phyloP scores from a whole-genome alignment of 2,888 invertebrate genomes.

The Anoplius nigerrimus region DNA sequence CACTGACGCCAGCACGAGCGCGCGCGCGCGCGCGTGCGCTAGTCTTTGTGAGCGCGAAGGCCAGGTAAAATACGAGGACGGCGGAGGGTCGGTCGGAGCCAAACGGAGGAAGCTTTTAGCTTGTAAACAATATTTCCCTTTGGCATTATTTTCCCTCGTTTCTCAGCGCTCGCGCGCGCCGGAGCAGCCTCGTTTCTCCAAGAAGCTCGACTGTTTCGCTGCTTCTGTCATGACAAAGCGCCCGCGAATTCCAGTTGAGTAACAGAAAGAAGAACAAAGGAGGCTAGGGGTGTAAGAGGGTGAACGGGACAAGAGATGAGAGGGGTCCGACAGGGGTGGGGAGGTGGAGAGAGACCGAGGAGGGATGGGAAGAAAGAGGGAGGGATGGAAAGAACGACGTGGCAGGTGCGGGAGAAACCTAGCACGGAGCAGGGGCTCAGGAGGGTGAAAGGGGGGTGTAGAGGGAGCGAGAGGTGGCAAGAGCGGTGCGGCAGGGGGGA shows the following conservation, averaged over 20 bases:
- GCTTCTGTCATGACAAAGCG: constrained; percentile 6
- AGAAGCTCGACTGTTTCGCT: constrained; percentile 4
- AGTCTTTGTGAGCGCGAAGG: no score
- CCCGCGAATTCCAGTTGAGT: constrained; percentile 1
- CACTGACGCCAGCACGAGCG: no score
- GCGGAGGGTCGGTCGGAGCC: not conserved
- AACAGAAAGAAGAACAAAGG: not conserved
- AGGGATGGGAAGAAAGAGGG: not conserved
- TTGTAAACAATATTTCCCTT: constrained; percentile 17
- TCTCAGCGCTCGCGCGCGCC: constrained; percentile 7
- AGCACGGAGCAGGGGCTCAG: not conserved
- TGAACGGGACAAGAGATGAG: not conserved
- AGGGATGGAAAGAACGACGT: not conserved
- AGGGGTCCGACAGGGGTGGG: not conserved
- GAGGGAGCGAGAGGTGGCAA: not conserved
- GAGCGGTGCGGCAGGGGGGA: not conserved
- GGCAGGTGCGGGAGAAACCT: not conserved
- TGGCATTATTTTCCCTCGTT: constrained; percentile 28
- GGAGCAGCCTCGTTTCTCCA: constrained; percentile 5
- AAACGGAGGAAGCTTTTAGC: constrained; percentile 1
- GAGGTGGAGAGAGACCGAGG: not conserved
- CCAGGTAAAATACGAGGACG: not conserved
- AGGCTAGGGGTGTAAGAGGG: not conserved
- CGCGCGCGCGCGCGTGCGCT: no score
- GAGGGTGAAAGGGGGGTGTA: not conserved